Conservation (phyloP, 1,140 invertebrate genomes). For the Drosophila simulans region DNA sequence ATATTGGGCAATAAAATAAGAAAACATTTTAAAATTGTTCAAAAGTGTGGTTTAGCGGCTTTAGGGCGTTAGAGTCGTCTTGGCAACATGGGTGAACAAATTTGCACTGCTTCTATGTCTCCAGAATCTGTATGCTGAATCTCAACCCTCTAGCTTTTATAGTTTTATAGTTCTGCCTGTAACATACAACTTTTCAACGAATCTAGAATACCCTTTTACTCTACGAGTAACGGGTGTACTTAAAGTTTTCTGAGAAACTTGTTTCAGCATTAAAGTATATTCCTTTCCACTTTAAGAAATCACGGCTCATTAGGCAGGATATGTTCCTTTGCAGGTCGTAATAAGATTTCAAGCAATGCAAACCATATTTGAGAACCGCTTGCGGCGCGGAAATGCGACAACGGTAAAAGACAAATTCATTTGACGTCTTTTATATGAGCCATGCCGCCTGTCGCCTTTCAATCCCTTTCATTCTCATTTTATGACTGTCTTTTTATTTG, state of each 20-base stretch:
- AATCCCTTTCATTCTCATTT: slow-evolving; percentile 1
- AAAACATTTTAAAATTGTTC: too few species aligned
- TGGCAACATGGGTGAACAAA: too few species aligned
- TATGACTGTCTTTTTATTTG: slow-evolving; percentile 39
- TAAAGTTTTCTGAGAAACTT: neutral
- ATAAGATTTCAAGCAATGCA: slow-evolving; percentile 53
- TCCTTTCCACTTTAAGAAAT: neutral
- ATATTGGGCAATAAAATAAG: too few species aligned
- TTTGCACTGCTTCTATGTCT: too few species aligned
- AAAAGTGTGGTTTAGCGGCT: too few species aligned
- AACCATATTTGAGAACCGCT: slow-evolving; percentile 24
- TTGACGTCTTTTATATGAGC: slow-evolving; percentile 35
- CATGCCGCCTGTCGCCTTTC: neutral
- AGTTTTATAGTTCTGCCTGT: too few species aligned
- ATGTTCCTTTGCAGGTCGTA: slow-evolving; percentile 39
- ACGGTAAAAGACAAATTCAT: slow-evolving; percentile 49
- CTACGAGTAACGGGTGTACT: too few species aligned
- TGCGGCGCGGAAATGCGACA: slow-evolving; percentile 1
- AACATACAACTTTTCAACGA: too few species aligned
- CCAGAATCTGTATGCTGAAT: too few species aligned
- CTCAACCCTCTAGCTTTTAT: too few species aligned
- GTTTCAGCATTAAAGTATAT: neutral
- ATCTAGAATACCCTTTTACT: too few species aligned
- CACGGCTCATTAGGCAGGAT: slow-evolving; percentile 29
- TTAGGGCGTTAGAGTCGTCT: too few species aligned